A percentile compares a stretch with the other conserved stretches of the same genome.
These are phyloP conservation scores for Isaurus tuberculatus DNA, from an alignment of 92 coral and sea anemone genomes.

Conservation along the genomic window DNA sequence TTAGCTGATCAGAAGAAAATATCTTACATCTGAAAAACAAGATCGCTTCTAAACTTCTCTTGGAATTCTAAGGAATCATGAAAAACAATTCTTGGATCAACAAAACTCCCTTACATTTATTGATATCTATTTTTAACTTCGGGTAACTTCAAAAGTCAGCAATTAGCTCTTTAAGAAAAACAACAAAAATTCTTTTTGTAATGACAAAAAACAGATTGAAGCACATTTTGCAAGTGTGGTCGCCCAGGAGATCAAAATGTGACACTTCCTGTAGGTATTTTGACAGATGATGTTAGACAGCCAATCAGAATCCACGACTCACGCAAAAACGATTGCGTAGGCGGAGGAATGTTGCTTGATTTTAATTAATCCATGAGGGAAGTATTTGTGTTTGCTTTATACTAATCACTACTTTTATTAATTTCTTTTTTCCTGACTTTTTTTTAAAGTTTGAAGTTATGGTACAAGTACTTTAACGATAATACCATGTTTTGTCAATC, in stretches of 20 bases:
- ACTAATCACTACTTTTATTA: background rate
- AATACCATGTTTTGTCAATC: no score
- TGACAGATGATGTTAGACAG: background rate
- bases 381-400: background rate
- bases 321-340: background rate
- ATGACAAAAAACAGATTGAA: conserved; percentile 8
- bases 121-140: background rate
- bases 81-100: background rate
- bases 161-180: background rate
- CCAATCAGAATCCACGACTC: background rate
- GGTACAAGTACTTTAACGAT: background rate
- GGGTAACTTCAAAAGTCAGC: background rate
- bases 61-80: background rate
- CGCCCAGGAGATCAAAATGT: conserved; percentile 5
- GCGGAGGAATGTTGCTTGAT: conserved; percentile 3
- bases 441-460: background rate
- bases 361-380: background rate
- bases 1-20: background rate
- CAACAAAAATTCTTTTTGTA: background rate
- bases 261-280: background rate
- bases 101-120: background rate
- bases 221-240: background rate
- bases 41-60: background rate
- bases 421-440: background rate
- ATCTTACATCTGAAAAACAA: background rate